Percentiles rank a stretch among this genome's conserved stretches.
These are phyloP conservation scores for Taeniopygia guttata DNA, from an alignment of 2,797 vertebrate species.

Conservation along the genomic window DNA sequence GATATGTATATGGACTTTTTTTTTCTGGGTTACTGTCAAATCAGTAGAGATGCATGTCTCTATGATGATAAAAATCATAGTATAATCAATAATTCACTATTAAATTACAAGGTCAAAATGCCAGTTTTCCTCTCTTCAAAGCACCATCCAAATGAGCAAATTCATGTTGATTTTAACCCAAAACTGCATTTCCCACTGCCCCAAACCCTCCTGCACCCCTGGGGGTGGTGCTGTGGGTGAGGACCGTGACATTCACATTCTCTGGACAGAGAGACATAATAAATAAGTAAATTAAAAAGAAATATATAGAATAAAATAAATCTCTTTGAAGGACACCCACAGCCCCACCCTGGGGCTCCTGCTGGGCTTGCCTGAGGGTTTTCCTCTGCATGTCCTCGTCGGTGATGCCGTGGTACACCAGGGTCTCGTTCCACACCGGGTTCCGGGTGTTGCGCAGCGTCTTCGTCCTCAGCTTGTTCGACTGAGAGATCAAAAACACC, in stretches of 20 bases:
- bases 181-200: background rate
- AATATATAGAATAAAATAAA: too few relatives aligned
- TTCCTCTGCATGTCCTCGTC: conserved; percentile 97
- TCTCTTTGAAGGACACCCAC: background rate
- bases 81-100: rapidly evolving
- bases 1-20: background rate
- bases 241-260: background rate
- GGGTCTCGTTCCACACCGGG: conserved; percentile 91
- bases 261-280: too few relatives aligned
- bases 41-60: background rate
- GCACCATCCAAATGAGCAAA: rapidly evolving
- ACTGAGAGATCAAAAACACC: conserved; percentile 64
- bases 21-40: background rate
- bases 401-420: conserved; percentile 93
- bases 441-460: conserved; percentile 95
- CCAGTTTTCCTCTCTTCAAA: background rate
- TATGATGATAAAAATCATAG: rapidly evolving
- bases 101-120: background rate
- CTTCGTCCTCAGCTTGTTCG: conserved; percentile 94
- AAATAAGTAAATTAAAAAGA: too few relatives aligned
- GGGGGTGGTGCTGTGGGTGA: rapidly evolving
- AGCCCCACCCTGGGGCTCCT: background rate
- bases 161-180: rapidly evolving
- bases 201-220: rapidly evolving
- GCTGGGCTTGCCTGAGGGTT: conserved; percentile 83